Base-by-base conservation (phyloP, 2,113 vertebrate genomes). In the Tringa solitaria region DNA sequence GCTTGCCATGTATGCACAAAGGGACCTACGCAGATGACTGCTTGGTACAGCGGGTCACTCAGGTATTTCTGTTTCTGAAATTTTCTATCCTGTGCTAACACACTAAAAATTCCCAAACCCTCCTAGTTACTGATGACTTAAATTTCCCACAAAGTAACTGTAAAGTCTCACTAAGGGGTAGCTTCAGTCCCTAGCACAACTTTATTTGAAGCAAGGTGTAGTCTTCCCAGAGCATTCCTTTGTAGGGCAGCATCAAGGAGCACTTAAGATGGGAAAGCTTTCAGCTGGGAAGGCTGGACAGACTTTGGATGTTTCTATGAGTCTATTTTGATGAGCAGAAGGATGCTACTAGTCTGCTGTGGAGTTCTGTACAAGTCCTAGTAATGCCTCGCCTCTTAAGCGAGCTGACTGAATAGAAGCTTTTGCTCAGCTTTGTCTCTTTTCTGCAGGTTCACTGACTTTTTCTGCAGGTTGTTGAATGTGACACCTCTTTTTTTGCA, bases 11-110 rank as follows among this genome's bases (percentile, higher is more conserved):
- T 78, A 96, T 98, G 88, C 99, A 99, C 97, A 99, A 99, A 97
- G 99, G 99, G 96, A 99, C 99, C 61, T 99, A 99, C 6, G 99
- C 99, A 7, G 99, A 99, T 95, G 99, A 99, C 98, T 99, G 99
- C 97, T 98, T 99, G 95, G 99, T 99, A 43, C 99, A 99, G 96
- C 98, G 99, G 67, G 99, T 99, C 80, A 99, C 98, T 92, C 99
- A 99, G 99, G 99, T 99, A 99, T 90, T 88, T 48, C 33, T 51
- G 17, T 56, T 95, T 37, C 77, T 86, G 43, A 33, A 46, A 28
- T 32, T 70, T 96, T 27, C 76, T 64, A 2, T 74, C 6, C 27
- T 15, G 1, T 69, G n/a, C 53, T 94, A 70, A 48, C 30, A 32
- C 32, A 61, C 13, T 45, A 75, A 84, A 87, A 74, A 35, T 35